phyloP scores from a whole-genome alignment of 2,113 vertebrate species.

The Rhynchopsitta pachyrhyncha region DNA sequence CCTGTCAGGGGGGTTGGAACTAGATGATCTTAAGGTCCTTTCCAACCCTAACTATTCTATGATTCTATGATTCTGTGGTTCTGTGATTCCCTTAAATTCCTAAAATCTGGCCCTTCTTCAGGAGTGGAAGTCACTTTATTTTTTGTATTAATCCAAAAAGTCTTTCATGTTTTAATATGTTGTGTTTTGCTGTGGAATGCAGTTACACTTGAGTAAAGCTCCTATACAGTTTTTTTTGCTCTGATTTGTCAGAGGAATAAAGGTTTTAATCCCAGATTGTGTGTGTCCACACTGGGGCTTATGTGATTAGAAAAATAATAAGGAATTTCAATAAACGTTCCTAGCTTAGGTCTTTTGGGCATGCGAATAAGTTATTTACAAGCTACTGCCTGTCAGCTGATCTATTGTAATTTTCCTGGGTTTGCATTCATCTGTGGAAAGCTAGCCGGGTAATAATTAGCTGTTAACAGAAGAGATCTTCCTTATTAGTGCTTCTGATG shows the following conservation, averaged over 20 bases:
- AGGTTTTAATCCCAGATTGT: background rate
- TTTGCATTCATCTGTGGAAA: background rate
- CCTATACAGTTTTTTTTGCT: background rate
- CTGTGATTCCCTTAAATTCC: background rate
- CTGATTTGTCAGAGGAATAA: background rate
- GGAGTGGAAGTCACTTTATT: background rate
- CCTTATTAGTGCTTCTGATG: background rate
- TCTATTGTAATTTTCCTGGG: background rate
- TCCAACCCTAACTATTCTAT: too few relatives aligned
- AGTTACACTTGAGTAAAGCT: background rate
- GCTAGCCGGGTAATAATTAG: background rate
- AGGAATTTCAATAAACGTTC: background rate
- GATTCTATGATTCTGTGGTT: background rate
- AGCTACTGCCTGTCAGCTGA: background rate
- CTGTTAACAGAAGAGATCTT: background rate
- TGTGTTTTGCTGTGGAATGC: background rate
- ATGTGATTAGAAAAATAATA: background rate
- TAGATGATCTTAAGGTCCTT: background rate
- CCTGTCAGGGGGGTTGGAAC: too few relatives aligned
- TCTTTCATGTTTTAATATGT: background rate
- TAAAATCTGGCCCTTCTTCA: background rate
- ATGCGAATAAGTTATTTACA: background rate
- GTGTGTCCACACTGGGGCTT: fast-evolving
- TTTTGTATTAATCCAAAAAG: background rate
- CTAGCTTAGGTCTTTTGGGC: background rate